Base-by-base conservation (phyloP, 2,113 vertebrate species). In the Lasiurus borealis region DNA sequence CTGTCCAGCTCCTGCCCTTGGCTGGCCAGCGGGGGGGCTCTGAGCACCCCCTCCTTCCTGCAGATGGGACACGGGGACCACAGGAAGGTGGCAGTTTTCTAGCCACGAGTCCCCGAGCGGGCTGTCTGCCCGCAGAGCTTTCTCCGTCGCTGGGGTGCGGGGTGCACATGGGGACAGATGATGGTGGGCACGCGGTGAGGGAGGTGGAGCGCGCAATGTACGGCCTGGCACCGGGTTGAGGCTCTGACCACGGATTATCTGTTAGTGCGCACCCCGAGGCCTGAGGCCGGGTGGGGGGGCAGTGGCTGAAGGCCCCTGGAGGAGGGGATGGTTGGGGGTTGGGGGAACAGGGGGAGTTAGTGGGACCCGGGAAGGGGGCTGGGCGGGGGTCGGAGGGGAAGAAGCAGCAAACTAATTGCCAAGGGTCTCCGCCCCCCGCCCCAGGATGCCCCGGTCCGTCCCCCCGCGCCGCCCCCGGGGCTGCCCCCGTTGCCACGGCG, bases 401-500 rank as follows among this genome's bases (percentile, higher is more conserved):
- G 34, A 14, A 57, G 29, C 0, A 27, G 71, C 44, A 31, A 50
- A 81, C 18, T 15, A 12, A 31, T 9, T 66, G 80, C 87, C 34
- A 19, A 85, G 52, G 3, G n/a, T 68, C n/a, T 0, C 27, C 14
- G 27, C 40, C 72, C 78, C 3, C 69, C n/a, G 5, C n/a, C 21
- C 36, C 19, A 1, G 18, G 69, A 50, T 2, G 25, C 36, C 18
- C 10, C 21, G 19, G 75, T 15, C 21, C 14, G 76, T 15, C 6
- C 68, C 64, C 29, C 0, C 76, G 18, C 8, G 36, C 7, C 12
- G 7, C 25, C 52, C 71, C 62, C 52, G 2, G 9, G 36, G 44
- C 34, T 3, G 25, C 40, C 85, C 46, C 76, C 1, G 93, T 95
- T 95, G 77, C 95, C 95, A 90, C 36, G 96, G 77, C 9, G 62